Evolutionary conservation across 1,140 invertebrate genomes (phyloP).

Genomic region (Epicauta chinensis): DNA sequence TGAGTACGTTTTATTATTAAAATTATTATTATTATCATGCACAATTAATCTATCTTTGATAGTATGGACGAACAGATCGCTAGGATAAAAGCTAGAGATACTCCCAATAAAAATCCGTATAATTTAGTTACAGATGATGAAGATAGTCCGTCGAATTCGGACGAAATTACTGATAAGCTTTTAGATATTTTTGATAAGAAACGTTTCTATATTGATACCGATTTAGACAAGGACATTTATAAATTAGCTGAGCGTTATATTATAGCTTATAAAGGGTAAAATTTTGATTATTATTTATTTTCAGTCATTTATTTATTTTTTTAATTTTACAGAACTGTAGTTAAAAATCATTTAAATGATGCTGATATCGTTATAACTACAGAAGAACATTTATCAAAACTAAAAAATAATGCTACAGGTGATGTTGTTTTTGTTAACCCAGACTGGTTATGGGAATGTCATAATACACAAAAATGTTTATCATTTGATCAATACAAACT

Average conservation of each 20-base stretch:
- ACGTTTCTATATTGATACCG: slow-evolving; percentile 33
- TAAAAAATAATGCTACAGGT: slow-evolving; percentile 20
- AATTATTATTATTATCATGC: background rate
- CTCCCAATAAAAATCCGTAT: slow-evolving; percentile 3
- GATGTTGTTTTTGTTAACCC: slow-evolving; percentile 22
- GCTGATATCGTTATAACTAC: slow-evolving; percentile 29
- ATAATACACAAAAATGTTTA: slow-evolving; percentile 27
- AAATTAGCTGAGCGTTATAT: slow-evolving; percentile 31
- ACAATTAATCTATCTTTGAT: no score
- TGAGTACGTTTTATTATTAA: slow-evolving; percentile 16
- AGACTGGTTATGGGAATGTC: slow-evolving; percentile 35
- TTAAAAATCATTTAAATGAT: slow-evolving; percentile 14
- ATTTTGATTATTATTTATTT: background rate
- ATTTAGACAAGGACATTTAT: slow-evolving; percentile 21
- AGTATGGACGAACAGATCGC: slow-evolving; percentile 5
- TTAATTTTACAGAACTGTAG: slow-evolving; percentile 14
- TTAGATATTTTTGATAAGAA: slow-evolving; percentile 27
- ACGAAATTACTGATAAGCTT: slow-evolving; percentile 18
- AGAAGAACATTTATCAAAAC: slow-evolving; percentile 17
- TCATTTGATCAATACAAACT: slow-evolving; percentile 23
- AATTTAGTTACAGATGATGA: slow-evolving; percentile 15
- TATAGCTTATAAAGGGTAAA: slow-evolving; percentile 36
- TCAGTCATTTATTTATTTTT: background rate
- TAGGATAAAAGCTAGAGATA: slow-evolving; percentile 2
- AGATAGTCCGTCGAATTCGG: background rate